A percentile compares a stretch with the other conserved stretches of the same genome.
These are phyloP conservation scores for Drosophila malerkotliana DNA, from an alignment of 1,140 invertebrate species.

Conservation along the genomic window DNA sequence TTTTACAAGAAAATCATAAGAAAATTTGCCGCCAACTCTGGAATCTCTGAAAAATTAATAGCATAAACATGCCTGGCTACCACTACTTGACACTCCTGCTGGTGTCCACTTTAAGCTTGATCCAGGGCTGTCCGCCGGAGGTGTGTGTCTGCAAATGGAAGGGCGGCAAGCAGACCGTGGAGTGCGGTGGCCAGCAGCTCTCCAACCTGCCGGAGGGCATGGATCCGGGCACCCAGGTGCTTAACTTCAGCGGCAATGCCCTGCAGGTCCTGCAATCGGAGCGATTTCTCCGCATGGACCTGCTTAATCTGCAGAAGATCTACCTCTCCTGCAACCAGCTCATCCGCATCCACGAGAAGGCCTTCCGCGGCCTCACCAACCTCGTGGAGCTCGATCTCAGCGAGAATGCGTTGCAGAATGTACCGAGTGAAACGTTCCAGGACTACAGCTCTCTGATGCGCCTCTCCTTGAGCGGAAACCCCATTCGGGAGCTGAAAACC, in stretches of 20 bases:
- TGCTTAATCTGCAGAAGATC: conserved; percentile 94
- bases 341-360: conserved; percentile 89
- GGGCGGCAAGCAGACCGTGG: conserved; percentile 94
- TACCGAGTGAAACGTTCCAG: conserved; percentile 91
- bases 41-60: conserved; percentile 1
- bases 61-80: conserved; percentile 41
- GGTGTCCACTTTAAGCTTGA: conserved; percentile 52
- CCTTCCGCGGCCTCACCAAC: conserved; percentile 93
- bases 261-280: conserved; percentile 90
- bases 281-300: conserved; percentile 90
- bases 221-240: conserved; percentile 94
- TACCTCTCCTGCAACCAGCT: conserved; percentile 91
- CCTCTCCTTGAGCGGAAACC: conserved; percentile 91
- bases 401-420: conserved; percentile 90
- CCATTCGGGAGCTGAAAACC: conserved; percentile 88
- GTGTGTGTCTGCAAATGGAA: conserved; percentile 95
- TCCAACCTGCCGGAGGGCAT: conserved; percentile 91
- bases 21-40: background rate
- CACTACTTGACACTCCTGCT: conserved; percentile 15
- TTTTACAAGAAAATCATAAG: background rate
- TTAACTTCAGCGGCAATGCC: conserved; percentile 93
- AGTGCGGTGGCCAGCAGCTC: conserved; percentile 91
- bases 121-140: conserved; percentile 87
- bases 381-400: conserved; percentile 95
- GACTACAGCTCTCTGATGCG: conserved; percentile 92